Evolutionary conservation across 2,888 invertebrate genomes (phyloP), one percentile per base, ranked within the genome.

Genomic region (Nebria salina): DNA sequence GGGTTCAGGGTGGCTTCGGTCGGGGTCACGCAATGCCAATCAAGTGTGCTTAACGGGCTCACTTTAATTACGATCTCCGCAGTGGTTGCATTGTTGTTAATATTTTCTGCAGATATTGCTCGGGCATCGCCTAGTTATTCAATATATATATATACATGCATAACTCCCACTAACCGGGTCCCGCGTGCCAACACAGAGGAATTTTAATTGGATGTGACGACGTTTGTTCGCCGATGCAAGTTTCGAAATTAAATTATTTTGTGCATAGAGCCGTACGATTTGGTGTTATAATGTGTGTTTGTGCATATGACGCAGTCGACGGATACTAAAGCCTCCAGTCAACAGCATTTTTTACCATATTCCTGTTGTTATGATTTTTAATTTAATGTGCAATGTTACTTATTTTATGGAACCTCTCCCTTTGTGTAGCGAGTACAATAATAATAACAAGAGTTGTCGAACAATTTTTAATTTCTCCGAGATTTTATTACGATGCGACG

Each of bases 151-250:
- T 84, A 84, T 84, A 83, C 82, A 84, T 81, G 83, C 83, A 83
- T 83, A 84, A 84, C 84, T 83, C 84, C 77, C 83, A 82, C 83
- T 73, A 83, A 84, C 34, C 34, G 34, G 34, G 34, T 34, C 26
- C 65, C 68, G 73, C 65, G 34, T 75, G 82, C 41, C 72, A 26
- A 66, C 68, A 68, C 64, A 70, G 75, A 76, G 76, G 81, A 81
- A 81, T 81, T 81, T 81, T 81, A 81, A 81, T 81, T 81, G 76
- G 72, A 81, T 76, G 75, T 75, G 75, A 76, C 76, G 75, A 81
- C 64, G 75, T 76, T 75, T 72, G 72, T 64, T 70, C 34, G 34
- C 54, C 81, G 72, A 34, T 70, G 76, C 76, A 72, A 70, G 72
- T 72, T 76, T 65, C 41, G 72, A 76, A 81, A 76, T 81, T 81